Conservation (phyloP, 2,113 vertebrate genomes). For the Callionymus lyra region DNA sequence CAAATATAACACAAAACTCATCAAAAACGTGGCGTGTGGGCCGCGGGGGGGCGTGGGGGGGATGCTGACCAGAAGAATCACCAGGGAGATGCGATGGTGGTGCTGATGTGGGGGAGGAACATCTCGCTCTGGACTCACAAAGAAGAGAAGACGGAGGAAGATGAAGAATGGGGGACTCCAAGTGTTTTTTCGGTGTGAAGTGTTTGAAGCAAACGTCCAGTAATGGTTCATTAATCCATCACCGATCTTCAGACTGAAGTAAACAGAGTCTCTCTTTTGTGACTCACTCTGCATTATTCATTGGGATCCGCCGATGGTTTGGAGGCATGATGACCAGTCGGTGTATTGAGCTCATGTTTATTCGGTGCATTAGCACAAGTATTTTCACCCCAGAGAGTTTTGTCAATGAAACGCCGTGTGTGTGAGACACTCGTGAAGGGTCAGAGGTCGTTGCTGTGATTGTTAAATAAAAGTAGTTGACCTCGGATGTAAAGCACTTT, state of each 20-base stretch:
- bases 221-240: too few species aligned
- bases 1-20: too few species aligned
- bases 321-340: too few species aligned
- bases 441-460: background rate
- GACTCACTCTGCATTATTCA: too few species aligned
- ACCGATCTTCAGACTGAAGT: too few species aligned
- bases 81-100: slow-evolving; percentile 16
- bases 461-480: slow-evolving; percentile 7
- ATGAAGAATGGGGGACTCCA: background rate
- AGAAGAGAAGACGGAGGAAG: background rate
- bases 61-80: slow-evolving; percentile 24
- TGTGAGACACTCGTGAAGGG: background rate
- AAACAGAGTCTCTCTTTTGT: too few species aligned
- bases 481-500: slow-evolving; percentile 8
- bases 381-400: slow-evolving; percentile 28
- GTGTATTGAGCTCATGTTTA: too few species aligned
- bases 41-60: slow-evolving; percentile 9
- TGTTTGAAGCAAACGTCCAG: too few species aligned
- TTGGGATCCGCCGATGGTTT: too few species aligned
- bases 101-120: slow-evolving; percentile 10
- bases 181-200: too few species aligned
- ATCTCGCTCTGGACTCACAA: background rate
- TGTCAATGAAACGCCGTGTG: slow-evolving; percentile 17
- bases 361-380: too few species aligned
- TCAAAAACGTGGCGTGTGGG: background rate